A percentile compares a stretch with the other conserved stretches of the same genome.
Evolutionary conservation across 2,113 vertebrate species (phyloP).

Genomic region (Theristicus caerulescens): DNA sequence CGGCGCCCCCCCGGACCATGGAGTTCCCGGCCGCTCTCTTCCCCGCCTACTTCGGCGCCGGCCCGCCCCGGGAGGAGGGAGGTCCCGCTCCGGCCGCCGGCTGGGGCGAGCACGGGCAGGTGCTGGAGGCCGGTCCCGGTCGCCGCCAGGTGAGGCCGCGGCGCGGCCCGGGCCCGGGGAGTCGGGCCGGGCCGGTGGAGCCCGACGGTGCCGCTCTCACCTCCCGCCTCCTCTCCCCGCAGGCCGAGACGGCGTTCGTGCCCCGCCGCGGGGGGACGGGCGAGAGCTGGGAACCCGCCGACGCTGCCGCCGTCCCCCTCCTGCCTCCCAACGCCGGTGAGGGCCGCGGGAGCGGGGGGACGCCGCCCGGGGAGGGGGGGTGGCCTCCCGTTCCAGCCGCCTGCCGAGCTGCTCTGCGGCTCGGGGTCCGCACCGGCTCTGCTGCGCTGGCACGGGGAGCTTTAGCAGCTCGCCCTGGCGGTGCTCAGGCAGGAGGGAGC

Average conservation of each 20-base stretch:
- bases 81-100: background rate
- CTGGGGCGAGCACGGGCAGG: conserved; percentile 14
- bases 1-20: background rate
- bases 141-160: background rate
- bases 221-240: rapidly evolving
- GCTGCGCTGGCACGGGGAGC: rapidly evolving
- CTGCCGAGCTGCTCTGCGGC: conserved; percentile 44
- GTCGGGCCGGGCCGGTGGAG: no score
- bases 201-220: rapidly evolving
- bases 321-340: conserved; percentile 5
- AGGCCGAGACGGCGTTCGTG: background rate
- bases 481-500: rapidly evolving
- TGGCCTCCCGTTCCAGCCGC: rapidly evolving
- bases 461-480: background rate
- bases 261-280: background rate
- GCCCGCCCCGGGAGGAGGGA: background rate
- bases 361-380: rapidly evolving
- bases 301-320: background rate
- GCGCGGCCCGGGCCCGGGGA: no score
- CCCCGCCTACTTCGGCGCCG: background rate
- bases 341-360: background rate
- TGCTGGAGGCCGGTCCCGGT: background rate
- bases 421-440: rapidly evolving
- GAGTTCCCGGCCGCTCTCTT: conserved; percentile 33
- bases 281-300: background rate